A percentile compares a stretch with the other conserved stretches of the same genome.
phyloP scores from a whole-genome alignment of 2,113 vertebrate genomes.

The Tricholaema leucomelas region DNA sequence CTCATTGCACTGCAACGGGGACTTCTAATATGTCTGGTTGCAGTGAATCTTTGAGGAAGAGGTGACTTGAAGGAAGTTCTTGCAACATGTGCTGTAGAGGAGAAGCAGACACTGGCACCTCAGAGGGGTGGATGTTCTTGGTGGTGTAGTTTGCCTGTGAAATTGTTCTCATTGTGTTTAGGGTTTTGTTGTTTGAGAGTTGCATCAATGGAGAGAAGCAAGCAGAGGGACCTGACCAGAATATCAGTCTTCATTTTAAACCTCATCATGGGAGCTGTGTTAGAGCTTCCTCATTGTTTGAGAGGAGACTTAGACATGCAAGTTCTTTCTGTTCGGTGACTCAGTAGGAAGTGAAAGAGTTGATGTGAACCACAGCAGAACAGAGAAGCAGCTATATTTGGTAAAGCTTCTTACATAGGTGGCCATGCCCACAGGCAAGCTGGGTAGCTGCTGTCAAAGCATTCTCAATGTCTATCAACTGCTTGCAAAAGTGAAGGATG shows the following conservation, averaged over 20 bases:
- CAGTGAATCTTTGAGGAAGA: not conserved
- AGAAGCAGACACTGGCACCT: not conserved
- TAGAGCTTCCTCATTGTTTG: slow-evolving; percentile 50
- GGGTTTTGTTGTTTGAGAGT: not conserved
- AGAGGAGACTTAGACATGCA: slow-evolving; percentile 46
- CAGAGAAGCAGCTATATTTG: slow-evolving; percentile 79
- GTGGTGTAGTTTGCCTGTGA: not conserved
- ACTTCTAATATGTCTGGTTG: not conserved
- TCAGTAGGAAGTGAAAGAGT: slow-evolving; percentile 83
- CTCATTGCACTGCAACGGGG: not conserved
- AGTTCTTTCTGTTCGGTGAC: slow-evolving; percentile 69
- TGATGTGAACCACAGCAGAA: slow-evolving; percentile 72
- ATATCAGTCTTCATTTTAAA: slow-evolving; percentile 1
- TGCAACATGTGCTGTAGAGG: not conserved
- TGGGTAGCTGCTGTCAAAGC: slow-evolving; percentile 1
- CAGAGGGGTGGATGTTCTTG: not conserved
- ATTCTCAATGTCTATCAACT: not conserved
- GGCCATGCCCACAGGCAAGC: slow-evolving; percentile 15
- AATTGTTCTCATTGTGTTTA: not conserved
- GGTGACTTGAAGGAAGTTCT: not conserved
- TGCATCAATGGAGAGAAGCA: not conserved
- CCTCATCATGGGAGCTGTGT: not conserved
- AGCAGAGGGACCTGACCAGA: not conserved
- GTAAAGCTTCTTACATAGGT: slow-evolving; percentile 66
- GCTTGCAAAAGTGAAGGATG: not conserved